Base-by-base conservation (phyloP, 2,888 invertebrate species). In the Meandrusa payeni region DNA sequence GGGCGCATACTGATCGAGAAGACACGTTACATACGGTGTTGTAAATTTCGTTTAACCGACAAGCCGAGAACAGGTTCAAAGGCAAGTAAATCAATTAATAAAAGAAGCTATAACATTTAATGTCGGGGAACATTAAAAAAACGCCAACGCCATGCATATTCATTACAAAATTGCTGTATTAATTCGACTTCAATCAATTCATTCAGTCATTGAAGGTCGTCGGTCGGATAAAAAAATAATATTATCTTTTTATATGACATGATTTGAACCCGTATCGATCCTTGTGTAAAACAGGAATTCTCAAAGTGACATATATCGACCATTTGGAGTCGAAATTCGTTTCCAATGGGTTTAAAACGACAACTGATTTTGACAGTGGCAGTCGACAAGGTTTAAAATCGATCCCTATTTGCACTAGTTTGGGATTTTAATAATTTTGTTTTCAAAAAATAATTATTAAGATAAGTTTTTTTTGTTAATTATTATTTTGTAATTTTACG, bases 61-160 rank as follows among this genome's bases (percentile, higher is more conserved):
- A 24, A 31, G 37, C 9, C 13, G 24, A 20, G 13, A 43, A 43
- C 37, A 26, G 31, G 37, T 43, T 15, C 29, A 19, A 28, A 23
- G 29, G 10, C 19, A 37, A 26, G 24, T 38, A 43, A 31, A 38
- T 19, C 38, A 38, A 39, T 44, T 28, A 43, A 44, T 39, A 44
- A 44, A 26, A 28, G 24, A 26, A 13, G 31, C 43, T 13, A 43
- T 38, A 43, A 43, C 24, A 37, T 43, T 37, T 31, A 37, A 37
- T 42, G 29, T 36, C n/a, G n/a, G n/a, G 28, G 26, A 37, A 31
- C 32, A 43, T 20, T 20, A 26, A 37, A 36, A n/a, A 36, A 42
- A 41, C 34, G 22, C 36, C 28, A 23, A 20, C 42, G 12, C 15
- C 17, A 29, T 42, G 19, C 29, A 36, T 36, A 36, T 29, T 29